Conservation (phyloP, 2,888 invertebrate species). For the Orgyia antiqua region DNA sequence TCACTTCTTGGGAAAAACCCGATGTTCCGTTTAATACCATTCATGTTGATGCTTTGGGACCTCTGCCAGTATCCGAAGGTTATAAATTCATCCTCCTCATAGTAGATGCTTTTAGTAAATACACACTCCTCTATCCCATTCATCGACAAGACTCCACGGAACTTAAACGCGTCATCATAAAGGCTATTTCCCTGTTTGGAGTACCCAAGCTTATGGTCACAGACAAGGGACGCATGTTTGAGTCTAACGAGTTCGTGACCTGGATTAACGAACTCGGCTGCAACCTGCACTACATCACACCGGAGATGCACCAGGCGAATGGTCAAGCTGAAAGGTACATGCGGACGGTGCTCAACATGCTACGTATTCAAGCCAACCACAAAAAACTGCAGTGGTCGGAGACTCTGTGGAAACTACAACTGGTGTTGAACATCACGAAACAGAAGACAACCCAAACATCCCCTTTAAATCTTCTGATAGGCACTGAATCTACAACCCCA, state of each 20-base stretch:
- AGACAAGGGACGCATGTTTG: constrained; percentile 8
- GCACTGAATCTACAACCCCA: not conserved
- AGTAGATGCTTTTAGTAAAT: constrained; percentile 11
- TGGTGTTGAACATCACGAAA: constrained; percentile 2
- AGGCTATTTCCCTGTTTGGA: constrained; percentile 18
- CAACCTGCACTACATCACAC: constrained; percentile 15
- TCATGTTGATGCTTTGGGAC: constrained; percentile 8
- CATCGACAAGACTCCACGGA: constrained; percentile 19
- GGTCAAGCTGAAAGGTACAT: constrained; percentile 3
- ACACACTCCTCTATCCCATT: constrained; percentile 7
- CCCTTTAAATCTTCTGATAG: not conserved
- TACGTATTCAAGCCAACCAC: constrained; percentile 2
- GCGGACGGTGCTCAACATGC: constrained; percentile 18
- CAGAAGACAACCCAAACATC: constrained; percentile 1
- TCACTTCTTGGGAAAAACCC: constrained; percentile 3
- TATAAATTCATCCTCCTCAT: constrained; percentile 7
- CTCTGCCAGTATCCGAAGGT: not conserved
- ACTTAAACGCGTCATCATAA: constrained; percentile 9
- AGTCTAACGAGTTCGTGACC: constrained; percentile 10
- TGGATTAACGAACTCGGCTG: constrained; percentile 3
- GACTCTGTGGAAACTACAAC: constrained; percentile 4
- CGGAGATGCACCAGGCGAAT: constrained; percentile 21
- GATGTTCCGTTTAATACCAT: constrained; percentile 11
- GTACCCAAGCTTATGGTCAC: constrained; percentile 17
- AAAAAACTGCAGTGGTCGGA: not conserved